Evolutionary conservation across 1,140 invertebrate genomes (phyloP).

Genomic region (Protaetia brevitarsis): DNA sequence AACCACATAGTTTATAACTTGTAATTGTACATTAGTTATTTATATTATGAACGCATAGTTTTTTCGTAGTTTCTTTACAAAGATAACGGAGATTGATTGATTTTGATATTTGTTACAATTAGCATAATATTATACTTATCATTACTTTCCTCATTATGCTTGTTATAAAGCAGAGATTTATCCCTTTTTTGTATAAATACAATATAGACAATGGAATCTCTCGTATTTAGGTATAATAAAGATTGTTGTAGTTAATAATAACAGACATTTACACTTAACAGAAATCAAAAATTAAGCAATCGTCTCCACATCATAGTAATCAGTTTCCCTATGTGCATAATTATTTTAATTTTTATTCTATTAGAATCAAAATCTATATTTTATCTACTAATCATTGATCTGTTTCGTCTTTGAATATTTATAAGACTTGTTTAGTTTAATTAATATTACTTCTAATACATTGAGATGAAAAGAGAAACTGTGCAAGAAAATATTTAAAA

Average conservation of each 20-base stretch:
- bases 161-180: neutral
- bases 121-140: neutral
- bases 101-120: constrained; percentile 3
- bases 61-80: neutral
- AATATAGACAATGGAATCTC: too few relatives aligned
- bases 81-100: constrained; percentile 6
- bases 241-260: too few relatives aligned
- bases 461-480: constrained; percentile 12
- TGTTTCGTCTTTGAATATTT: neutral
- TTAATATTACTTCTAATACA: neutral
- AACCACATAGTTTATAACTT: neutral
- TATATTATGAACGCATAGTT: constrained; percentile 5
- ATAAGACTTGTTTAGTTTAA: neutral
- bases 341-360: neutral
- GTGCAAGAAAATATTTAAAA: constrained; percentile 17
- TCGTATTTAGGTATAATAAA: too few relatives aligned
- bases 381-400: neutral
- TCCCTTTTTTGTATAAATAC: too few relatives aligned
- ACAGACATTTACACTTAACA: neutral
- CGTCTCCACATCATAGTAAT: neutral
- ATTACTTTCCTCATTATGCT: neutral
- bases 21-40: neutral
- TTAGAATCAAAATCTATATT: neutral
- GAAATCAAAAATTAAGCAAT: constrained; percentile 13
- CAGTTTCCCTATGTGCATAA: neutral